Conservation (phyloP, 1,140 invertebrate species). For the Euura lappo region DNA sequence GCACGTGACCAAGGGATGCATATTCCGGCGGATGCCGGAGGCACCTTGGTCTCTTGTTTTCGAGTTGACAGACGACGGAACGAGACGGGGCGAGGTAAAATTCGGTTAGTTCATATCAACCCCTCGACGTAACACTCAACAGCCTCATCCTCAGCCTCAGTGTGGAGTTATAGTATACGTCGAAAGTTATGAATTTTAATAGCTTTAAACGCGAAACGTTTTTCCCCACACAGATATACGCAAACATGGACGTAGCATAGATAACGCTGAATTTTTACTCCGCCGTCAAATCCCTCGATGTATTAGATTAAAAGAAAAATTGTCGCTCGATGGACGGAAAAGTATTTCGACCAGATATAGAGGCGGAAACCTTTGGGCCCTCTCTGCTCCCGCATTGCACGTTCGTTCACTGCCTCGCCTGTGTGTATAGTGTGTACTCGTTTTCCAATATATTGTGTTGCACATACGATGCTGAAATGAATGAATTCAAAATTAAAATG, state of each 20-base stretch:
- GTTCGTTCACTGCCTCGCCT: too few species aligned
- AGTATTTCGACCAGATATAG: too few species aligned
- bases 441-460: too few species aligned
- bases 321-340: neutral
- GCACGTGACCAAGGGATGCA: constrained; percentile 44
- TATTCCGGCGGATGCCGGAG: constrained; percentile 60
- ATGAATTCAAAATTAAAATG: too few species aligned
- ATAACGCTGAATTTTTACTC: neutral
- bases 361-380: too few species aligned
- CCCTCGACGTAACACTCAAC: constrained; percentile 19
- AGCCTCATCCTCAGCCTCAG: neutral
- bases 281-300: neutral
- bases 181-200: constrained; percentile 63
- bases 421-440: too few species aligned
- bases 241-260: neutral
- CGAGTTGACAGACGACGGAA: constrained; percentile 46
- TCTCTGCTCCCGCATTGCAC: too few species aligned
- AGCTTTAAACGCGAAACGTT: constrained; percentile 51
- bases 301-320: constrained; percentile 3
- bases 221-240: constrained; percentile 30
- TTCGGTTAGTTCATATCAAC: constrained; percentile 58
- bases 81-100: constrained; percentile 37
- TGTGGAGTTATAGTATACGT: constrained; percentile 24
- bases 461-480: too few species aligned
- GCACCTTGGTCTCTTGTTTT: constrained; percentile 48